Evolutionary conservation across 2,113 vertebrate genomes (phyloP), one percentile per base, ranked within the genome.

Genomic region (Oreamnos americanus): DNA sequence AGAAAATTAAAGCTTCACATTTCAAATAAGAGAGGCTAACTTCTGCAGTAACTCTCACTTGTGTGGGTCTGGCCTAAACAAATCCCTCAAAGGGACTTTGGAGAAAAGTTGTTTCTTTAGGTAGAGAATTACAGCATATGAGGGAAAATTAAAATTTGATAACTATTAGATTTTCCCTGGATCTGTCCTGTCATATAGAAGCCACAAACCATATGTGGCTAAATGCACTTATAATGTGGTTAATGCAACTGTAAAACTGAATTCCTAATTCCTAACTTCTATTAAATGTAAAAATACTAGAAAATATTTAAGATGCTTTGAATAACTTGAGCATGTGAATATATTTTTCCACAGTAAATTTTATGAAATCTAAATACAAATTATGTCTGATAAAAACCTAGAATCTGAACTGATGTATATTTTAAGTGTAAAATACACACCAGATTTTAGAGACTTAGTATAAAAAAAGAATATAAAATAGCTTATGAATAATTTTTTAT

Each of bases 221-320:
- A 45, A 85, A 60, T 25, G 55, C 45, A 36, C 45, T 36, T 92
- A 90, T 90, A 74, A 43, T 74, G 7, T 45, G 16, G 16, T n/a
- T 45, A 67, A 51, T 58, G 30, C 47, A 94, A 23, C 55, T 30
- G 33, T 26, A 87, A 28, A 45, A 91, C 30, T n/a, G 16, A 74
- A 94, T 62, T 94, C 84, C 58, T 67, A 71, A 57, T 43, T 91
- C n/a, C 19, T 94, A 90, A 83, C 15, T 84, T 79, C 96, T 85
- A 78, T 88, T 60, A 55, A 87, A 28, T 26, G 12, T 96, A 55
- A 91, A 91, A 93, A 28, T 92, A 82, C 14, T 92, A 53, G 33
- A 96, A 87, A 92, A 96, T 21, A 26, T 82, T 64, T 79, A 74
- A 78, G 86, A 83, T 87, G 25, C 92, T 96, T 90, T 9, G 28